Evolutionary conservation across 2,797 vertebrate genomes (phyloP), one percentile per base, ranked within the genome.

Genomic region (Molossus alvarezi): DNA sequence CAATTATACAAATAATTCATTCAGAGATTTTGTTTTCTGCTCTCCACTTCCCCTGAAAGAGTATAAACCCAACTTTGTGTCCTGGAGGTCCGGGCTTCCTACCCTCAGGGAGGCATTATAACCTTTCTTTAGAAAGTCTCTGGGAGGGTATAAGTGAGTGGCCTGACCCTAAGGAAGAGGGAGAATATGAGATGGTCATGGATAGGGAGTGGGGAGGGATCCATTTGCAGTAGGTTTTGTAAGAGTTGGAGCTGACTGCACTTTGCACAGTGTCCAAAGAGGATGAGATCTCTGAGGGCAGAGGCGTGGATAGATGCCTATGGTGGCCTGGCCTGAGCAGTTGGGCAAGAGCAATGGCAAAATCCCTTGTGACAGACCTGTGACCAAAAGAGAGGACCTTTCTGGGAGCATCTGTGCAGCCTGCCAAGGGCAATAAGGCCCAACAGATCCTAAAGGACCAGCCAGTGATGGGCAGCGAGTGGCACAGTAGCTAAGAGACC

Each of bases 91-190:
- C 76, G 64, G 12, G 15, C 25, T 83, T 57, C 20, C 25, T 27
- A 82, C 57, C 51, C 25, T 83, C 25, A 13, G 41, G 72, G 15
- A 64, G 62, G 11, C 12, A 6, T 76, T 71, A 64, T 9, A 15
- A 62, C 9, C 9, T 72, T 92, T 90, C 71, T 60, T 82, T 77
- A 51, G 69, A 77, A 94, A 92, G 51, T 89, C 13, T 87, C 48
- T 11, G 27, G 64, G 27, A n/a, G 60, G 11, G 10, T 82, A n/a
- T 60, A 57, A 88, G 53, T n/a, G 83, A 29, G 55, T 41, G 37
- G n/a, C 41, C 23, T 62, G 21, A 75, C 17, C 45, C 45, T 57
- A 53, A 83, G n/a, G 64, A 73, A 25, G 53, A 72, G 51, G 27
- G 11, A 57, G 73, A 58, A 79, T 18, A 20, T 3, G 11, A 82